phyloP scores from a whole-genome alignment of 2,888 invertebrate species.

The Macrophya annulata region DNA sequence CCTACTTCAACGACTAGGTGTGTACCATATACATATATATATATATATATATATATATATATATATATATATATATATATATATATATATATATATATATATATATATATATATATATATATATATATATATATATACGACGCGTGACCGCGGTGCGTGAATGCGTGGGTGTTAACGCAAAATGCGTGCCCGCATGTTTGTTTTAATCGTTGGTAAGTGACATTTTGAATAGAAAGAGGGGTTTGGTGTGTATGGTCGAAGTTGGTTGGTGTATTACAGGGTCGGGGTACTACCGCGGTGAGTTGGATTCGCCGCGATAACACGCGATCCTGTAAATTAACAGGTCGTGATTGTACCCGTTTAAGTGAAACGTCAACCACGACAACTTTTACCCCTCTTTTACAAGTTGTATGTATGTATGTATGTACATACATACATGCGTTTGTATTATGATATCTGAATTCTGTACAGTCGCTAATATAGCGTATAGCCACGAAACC shows the following conservation, averaged over 20 bases:
- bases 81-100: neutral
- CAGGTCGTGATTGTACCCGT: constrained; percentile 21
- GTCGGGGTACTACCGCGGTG: neutral
- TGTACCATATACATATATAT: too few species aligned
- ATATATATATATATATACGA: neutral
- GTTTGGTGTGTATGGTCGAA: neutral
- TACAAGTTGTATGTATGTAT: neutral
- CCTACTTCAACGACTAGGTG: neutral
- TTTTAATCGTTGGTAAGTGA: constrained; percentile 52
- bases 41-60: neutral
- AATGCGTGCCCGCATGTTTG: constrained; percentile 52
- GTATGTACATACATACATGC: neutral
- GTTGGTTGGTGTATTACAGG: constrained; percentile 9
- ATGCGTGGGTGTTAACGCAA: constrained; percentile 16
- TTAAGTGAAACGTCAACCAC: constrained; percentile 48
- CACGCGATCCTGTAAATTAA: constrained; percentile 38
- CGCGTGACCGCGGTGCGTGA: constrained; percentile 16
- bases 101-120: neutral
- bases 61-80: neutral
- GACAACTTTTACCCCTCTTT: constrained; percentile 12
- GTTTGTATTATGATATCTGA: neutral
- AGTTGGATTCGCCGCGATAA: constrained; percentile 25
- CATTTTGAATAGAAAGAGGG: constrained; percentile 26
- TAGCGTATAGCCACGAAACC: neutral
- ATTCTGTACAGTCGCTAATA: neutral